Evolutionary conservation across 2,113 vertebrate species (phyloP), one percentile per base, ranked within the genome.

Genomic region (Dasypus novemcinctus): DNA sequence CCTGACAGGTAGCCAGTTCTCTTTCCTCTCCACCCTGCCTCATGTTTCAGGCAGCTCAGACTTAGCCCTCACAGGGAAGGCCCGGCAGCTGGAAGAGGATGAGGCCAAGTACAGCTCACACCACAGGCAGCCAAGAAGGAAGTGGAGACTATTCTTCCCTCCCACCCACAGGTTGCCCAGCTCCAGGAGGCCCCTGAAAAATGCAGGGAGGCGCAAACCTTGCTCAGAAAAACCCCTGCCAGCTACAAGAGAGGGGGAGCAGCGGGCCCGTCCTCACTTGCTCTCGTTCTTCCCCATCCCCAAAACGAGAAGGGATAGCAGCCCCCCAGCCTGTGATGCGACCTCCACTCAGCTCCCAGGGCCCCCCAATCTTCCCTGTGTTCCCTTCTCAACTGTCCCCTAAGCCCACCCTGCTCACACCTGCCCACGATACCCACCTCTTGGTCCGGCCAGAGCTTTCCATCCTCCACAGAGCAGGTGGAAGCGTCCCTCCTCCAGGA

Each of bases 41-140:
- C 96, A 33, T 13, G 75, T 91, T 95, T 95, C 96, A 94, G 69
- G n/a, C 68, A 80, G 78, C 87, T 80, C 49, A 86, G 52, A 57
- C 87, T 66, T 54, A 80, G 0, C 83, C 86, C 75, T 14, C 75
- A 10, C 0, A 9, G 86, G 68, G 66, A 93, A 91, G 68, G 89
- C 64, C 81, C 41, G 86, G 75, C 79, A 83, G 59, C 92, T 43
- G 33, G 20, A 41, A 33, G 74, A 81, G 63, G 23, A 79, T n/a
- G 68, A 90, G 68, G 75, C 92, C 93, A 96, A 78, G 38, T 41
- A 69, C 89, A 90, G 75, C 84, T 96, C 57, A 87, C 75, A 84
- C 87, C 96, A 93, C 21, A 81, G 80, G 84, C 41, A 83, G 95
- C 97, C 96, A 97, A 95, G 94, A 81, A 84, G 92, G 91, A 90